Conservation (phyloP, 2,113 vertebrate genomes). For the Cavia porcellus region DNA sequence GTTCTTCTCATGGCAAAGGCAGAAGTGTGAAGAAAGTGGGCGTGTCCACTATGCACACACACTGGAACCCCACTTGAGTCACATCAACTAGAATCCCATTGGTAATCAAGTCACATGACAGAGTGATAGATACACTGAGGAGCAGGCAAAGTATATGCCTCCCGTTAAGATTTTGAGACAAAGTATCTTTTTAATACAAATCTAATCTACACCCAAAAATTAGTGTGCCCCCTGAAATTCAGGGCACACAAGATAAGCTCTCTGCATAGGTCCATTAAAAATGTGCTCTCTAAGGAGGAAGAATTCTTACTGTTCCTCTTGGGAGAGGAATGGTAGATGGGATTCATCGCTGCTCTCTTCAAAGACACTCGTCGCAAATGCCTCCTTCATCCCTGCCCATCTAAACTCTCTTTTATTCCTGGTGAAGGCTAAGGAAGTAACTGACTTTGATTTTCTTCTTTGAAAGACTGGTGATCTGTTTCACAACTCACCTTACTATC, state of each 20-base stretch:
- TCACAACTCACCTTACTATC: background rate
- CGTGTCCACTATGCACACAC: rapidly evolving
- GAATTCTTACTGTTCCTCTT: background rate
- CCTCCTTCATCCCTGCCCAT: background rate
- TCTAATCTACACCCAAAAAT: background rate
- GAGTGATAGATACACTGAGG: background rate
- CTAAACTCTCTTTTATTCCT: background rate
- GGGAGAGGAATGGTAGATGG: background rate
- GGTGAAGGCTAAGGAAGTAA: background rate
- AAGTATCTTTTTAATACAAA: background rate
- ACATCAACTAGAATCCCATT: background rate
- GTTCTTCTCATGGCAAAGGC: background rate
- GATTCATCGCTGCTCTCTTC: background rate
- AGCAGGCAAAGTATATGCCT: too few species aligned
- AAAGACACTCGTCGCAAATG: background rate
- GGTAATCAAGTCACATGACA: background rate
- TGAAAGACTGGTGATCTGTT: background rate
- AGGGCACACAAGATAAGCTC: background rate
- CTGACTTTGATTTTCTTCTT: background rate
- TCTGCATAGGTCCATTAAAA: background rate
- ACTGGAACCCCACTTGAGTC: background rate
- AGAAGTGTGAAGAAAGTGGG: background rate
- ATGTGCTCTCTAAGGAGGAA: background rate
- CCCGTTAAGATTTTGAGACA: background rate
- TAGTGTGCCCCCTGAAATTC: background rate